Evolutionary conservation across 2,113 vertebrate genomes (phyloP).

Genomic region (Hippoglossus stenolepis): DNA sequence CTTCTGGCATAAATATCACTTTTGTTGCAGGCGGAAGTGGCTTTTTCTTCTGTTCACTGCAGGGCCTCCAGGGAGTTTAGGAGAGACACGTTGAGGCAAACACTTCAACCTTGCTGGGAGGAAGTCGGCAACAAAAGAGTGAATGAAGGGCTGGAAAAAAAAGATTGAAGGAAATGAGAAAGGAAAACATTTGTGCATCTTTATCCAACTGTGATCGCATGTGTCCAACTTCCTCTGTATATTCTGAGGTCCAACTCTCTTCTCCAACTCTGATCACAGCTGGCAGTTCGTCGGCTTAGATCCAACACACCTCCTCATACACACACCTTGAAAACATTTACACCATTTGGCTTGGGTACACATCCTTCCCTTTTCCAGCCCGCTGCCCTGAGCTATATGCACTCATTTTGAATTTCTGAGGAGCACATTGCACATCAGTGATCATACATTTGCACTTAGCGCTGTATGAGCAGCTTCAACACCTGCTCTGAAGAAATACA

Average conservation of each 20-base stretch:
- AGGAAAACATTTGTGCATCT: background rate
- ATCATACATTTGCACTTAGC: constrained; percentile 32
- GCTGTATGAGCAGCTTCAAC: constrained; percentile 16
- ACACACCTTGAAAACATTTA: too few species aligned
- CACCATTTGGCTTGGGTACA: too few species aligned
- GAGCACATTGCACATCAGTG: constrained; percentile 24
- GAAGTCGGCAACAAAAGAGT: constrained; percentile 17
- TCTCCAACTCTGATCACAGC: too few species aligned
- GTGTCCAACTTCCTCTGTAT: too few species aligned
- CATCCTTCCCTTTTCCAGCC: too few species aligned
- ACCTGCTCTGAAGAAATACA: constrained; percentile 47
- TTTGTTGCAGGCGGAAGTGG: constrained; percentile 56
- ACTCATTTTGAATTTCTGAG: constrained; percentile 40
- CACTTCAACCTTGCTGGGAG: constrained; percentile 26
- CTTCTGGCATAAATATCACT: constrained; percentile 71
- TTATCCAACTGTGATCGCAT: too few species aligned
- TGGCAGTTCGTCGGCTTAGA: too few species aligned
- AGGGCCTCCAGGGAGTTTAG: constrained; percentile 41
- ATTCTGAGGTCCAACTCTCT: too few species aligned
- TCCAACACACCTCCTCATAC: too few species aligned
- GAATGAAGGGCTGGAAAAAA: background rate
- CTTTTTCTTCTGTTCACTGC: constrained; percentile 40
- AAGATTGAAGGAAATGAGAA: background rate
- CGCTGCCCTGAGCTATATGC: background rate
- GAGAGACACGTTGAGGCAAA: constrained; percentile 36